These are phyloP conservation scores for Drosophila prosaltans DNA, from an alignment of 1,140 invertebrate species.

Conservation along the genomic window DNA sequence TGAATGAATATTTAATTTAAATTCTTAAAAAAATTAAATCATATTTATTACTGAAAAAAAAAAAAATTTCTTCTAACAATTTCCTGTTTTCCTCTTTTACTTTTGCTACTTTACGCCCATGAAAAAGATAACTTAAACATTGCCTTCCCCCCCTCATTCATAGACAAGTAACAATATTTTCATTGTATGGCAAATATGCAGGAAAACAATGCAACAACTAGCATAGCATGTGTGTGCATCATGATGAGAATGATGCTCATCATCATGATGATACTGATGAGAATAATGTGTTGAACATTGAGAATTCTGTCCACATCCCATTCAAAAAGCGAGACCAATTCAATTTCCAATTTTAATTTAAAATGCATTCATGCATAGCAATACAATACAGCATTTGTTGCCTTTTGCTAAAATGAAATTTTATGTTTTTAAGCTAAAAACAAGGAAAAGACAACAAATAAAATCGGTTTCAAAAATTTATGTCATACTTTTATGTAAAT, in stretches of 20 bases:
- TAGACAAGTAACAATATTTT: constrained; percentile 41
- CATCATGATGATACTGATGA: too few relatives aligned
- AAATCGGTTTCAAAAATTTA: too few relatives aligned
- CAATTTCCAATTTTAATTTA: constrained; percentile 8
- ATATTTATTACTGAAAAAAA: too few relatives aligned
- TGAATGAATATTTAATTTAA: too few relatives aligned
- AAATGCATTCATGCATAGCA: constrained; percentile 6
- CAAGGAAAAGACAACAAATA: too few relatives aligned
- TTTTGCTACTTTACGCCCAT: too few relatives aligned
- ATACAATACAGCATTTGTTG: not conserved
- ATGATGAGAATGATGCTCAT: not conserved
- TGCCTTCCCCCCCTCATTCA: not conserved
- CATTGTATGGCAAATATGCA: constrained; percentile 39
- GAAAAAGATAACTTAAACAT: too few relatives aligned
- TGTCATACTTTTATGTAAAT: too few relatives aligned
- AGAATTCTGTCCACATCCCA: not conserved
- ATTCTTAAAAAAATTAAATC: too few relatives aligned
- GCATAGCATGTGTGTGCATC: not conserved
- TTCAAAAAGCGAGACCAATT: not conserved
- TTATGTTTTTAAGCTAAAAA: not conserved
- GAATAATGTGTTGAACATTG: too few relatives aligned
- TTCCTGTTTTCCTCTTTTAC: too few relatives aligned
- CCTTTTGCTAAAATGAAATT: not conserved
- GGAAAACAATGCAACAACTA: constrained; percentile 33
- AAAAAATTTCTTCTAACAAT: too few relatives aligned